Conservation (phyloP, 2,797 vertebrate species). For the Lemur catta region DNA sequence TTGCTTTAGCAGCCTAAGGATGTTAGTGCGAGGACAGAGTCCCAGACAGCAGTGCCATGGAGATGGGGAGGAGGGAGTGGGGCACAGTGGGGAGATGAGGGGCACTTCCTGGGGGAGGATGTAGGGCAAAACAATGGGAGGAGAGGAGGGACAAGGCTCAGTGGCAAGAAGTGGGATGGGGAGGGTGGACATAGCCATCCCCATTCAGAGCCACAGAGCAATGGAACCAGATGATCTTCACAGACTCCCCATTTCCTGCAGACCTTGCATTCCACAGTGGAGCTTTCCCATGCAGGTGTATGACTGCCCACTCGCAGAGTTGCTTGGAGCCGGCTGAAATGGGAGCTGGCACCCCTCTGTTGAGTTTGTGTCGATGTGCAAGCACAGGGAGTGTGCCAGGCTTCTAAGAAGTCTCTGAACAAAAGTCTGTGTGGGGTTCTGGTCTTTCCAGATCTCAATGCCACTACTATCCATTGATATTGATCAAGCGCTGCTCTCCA, state of each 20-base stretch:
- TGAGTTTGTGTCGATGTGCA: neutral
- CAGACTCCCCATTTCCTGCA: neutral
- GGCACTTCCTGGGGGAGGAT: neutral
- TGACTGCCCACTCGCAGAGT: neutral
- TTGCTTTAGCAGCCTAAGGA: conserved; percentile 34
- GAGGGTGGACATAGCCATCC: neutral
- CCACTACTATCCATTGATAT: neutral
- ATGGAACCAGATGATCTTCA: neutral
- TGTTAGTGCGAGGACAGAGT: neutral
- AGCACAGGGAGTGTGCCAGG: neutral
- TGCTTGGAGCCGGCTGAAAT: neutral
- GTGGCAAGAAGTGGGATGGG: neutral
- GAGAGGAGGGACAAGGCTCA: neutral
- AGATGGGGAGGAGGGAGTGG: neutral
- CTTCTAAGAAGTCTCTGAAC: neutral
- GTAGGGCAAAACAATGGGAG: neutral
- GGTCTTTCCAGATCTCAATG: conserved; percentile 15
- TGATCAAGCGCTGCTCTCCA: neutral
- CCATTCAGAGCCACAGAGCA: neutral
- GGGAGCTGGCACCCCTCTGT: neutral
- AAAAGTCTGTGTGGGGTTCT: neutral
- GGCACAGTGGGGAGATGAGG: neutral
- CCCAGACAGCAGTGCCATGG: neutral
- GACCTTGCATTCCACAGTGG: neutral
- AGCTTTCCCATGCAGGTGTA: neutral